phyloP scores from a whole-genome alignment of 2,113 vertebrate genomes.

The Nothocercus julius region DNA sequence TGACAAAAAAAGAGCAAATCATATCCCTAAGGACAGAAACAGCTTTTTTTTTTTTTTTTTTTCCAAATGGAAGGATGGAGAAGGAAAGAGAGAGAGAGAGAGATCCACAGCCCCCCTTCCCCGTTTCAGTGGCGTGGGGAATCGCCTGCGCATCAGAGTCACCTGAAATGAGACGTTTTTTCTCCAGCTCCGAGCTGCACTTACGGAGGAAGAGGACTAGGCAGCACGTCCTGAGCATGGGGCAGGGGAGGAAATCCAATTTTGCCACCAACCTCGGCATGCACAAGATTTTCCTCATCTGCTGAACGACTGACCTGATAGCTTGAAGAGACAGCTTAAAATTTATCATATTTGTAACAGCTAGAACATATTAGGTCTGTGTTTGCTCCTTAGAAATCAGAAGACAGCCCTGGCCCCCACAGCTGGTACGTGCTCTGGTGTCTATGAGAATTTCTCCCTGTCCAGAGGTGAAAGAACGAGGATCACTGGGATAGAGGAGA shows the following conservation, averaged over 20 bases:
- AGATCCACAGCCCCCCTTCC: background rate
- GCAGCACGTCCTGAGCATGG: background rate
- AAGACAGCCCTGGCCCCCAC: background rate
- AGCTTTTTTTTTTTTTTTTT: too few species aligned
- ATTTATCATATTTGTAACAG: constrained; percentile 7
- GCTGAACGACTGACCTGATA: accelerated
- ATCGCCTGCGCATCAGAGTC: background rate
- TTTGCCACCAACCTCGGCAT: background rate
- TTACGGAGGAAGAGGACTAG: background rate
- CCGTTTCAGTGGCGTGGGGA: background rate
- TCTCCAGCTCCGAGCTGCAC: background rate
- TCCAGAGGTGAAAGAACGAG: background rate
- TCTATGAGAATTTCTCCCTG: background rate
- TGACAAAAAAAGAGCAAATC: background rate
- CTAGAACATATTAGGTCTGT: background rate
- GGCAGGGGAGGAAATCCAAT: background rate
- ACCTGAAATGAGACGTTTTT: background rate
- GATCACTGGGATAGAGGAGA: background rate
- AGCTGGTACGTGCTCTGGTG: background rate
- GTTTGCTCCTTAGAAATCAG: background rate
- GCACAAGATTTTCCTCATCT: background rate
- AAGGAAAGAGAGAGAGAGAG: background rate
- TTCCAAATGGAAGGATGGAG: background rate
- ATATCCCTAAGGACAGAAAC: background rate
- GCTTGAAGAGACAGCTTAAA: background rate